Base-by-base conservation (phyloP, 2,113 vertebrate species). In the Onychostruthus taczanowskii region DNA sequence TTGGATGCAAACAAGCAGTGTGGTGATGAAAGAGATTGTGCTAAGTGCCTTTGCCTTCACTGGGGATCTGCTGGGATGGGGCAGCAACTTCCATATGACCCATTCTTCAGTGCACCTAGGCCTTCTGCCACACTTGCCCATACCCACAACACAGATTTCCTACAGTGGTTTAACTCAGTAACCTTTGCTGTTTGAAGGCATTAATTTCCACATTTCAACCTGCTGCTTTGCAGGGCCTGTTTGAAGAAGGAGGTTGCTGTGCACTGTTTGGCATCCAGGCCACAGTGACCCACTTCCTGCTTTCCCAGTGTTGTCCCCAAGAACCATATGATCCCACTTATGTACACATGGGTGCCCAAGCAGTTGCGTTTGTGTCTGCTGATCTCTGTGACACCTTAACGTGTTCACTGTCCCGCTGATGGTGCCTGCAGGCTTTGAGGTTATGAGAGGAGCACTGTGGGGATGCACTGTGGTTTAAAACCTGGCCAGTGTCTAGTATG, bases 271-370 rank as follows among this genome's bases (percentile, higher is more conserved):
- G 47, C 52, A 84, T 86, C 72, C 79, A 95, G 94, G 87, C 93
- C 93, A 74, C 63, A 67, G 85, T 55, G 94, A 94, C 93, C 85
- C 59, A 22, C 59, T 95, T 83, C 92, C 82, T 80, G 67, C 75
- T 90, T 88, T 95, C 55, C 43, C 44, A 68, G 22, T 41, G 78
- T 41, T 95, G 81, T 89, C 78, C 63, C 41, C 63, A 84, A 26
- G 78, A 93, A 87, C 88, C 83, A 63, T 75, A 94, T 81, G 82
- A 87, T 88, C 79, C 66, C 83, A 73, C 53, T 91, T 95, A 33
- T 0, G 39, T 58, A 66, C 67, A 77, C 84, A 31, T 66, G 58
- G 55, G 55, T 85, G 59, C 68, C 66, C 59, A 30, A 13, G 4
- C 28, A 43, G 75, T 64, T 73, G n/a, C 26, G 41, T 86, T 83